phyloP scores from a whole-genome alignment of 2,797 vertebrate genomes.

The Centroberyx gerrardi region DNA sequence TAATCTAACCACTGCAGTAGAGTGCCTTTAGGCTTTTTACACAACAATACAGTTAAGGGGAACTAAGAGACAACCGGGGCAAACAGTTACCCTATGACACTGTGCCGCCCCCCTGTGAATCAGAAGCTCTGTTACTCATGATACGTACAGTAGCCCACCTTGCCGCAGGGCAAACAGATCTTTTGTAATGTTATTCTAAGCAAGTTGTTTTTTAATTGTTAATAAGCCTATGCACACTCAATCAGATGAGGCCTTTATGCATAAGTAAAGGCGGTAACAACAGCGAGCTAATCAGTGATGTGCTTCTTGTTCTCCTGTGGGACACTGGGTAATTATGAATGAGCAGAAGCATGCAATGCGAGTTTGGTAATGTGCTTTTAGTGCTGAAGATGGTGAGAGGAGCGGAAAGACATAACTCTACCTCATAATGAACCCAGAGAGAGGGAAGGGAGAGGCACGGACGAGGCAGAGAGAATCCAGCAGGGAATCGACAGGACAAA shows the following conservation, averaged over 20 bases:
- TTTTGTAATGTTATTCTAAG: conserved; percentile 72
- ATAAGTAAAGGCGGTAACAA: conserved; percentile 76
- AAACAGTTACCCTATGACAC: conserved; percentile 25
- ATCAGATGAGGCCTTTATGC: conserved; percentile 69
- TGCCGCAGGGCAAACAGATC: conserved; percentile 60
- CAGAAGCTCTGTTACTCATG: conserved; percentile 34
- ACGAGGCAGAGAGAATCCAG: conserved; percentile 53
- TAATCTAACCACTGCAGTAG: conserved; percentile 18
- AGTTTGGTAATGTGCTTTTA: conserved; percentile 77
- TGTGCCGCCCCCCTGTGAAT: background rate
- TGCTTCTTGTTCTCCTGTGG: conserved; percentile 73
- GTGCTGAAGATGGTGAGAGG: conserved; percentile 58
- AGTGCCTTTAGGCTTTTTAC: conserved; percentile 44
- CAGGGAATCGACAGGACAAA: conserved; percentile 59
- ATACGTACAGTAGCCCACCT: conserved; percentile 5
- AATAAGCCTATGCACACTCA: conserved; percentile 59
- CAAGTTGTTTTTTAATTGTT: conserved; percentile 74
- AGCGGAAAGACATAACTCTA: conserved; percentile 56
- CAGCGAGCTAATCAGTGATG: conserved; percentile 76
- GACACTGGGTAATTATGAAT: conserved; percentile 81
- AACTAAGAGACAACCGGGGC: conserved; percentile 35
- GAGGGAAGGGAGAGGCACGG: conserved; percentile 37
- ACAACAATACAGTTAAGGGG: conserved; percentile 23
- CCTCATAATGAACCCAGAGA: conserved; percentile 61
- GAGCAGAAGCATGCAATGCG: conserved; percentile 60